Evolutionary conservation across 2,888 invertebrate genomes (phyloP), one percentile per base, ranked within the genome.

Genomic region (Sthenelais limicola): DNA sequence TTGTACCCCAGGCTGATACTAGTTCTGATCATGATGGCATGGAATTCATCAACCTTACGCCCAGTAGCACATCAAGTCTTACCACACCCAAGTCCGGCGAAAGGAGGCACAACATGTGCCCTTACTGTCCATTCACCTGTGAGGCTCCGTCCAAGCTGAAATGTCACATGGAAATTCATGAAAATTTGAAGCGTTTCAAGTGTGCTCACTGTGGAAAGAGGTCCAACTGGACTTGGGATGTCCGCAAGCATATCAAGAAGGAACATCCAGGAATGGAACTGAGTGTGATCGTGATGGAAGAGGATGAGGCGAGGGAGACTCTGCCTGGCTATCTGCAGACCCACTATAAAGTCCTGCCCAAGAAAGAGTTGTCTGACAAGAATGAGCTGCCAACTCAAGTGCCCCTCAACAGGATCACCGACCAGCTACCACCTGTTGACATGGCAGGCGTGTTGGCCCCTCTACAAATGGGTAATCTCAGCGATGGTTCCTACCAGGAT

Each of bases 221-320:
- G 33, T 83, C 85, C 56, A 86, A 86, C 77, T 86, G 85, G 86
- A 82, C 83, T 68, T 87, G 86, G 85, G 86, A 86, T 73, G 81
- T 86, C 12, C 79, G 83, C 5, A 86, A 86, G 71, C 87, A 87
- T 72, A 84, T 87, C 66, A 76, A 80, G 38, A 79, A 79, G 66
- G 82, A 81, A 35, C 86, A 85, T 69, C 79, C 80, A 21, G 80
- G 80, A 30, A 74, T 73, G 7, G 71, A 72, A 0, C 78, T 81
- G 66, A 78, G 79, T 28, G 85, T 86, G 9, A 77, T 83, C 1
- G 82, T 80, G 68, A 75, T 85, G 48, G 75, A 81, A 1, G 80
- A 83, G 56, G 78, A 81, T 32, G 86, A 85, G 43, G 87, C 86
- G 18, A 80, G 80, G 56, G 82, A 81, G 1, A 84, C 85, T 7